Conservation (phyloP, 2,113 vertebrate species). For the Eleginops maclovinus region DNA sequence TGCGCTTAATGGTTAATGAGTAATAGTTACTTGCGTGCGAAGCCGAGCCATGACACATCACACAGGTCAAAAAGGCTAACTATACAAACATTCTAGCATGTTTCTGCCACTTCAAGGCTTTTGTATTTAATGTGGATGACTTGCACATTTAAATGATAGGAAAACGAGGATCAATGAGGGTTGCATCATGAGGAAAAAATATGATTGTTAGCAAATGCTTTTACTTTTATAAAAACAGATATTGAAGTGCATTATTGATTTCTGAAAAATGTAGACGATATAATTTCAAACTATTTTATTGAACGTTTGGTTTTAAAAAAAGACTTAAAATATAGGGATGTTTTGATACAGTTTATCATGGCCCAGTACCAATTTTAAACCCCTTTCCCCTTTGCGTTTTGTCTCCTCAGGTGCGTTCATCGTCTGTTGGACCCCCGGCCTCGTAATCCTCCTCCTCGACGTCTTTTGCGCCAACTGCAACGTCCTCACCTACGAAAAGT, state of each 20-base stretch:
- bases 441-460: conserved; percentile 95
- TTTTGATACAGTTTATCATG: background rate
- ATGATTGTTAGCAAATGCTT: too few relatives aligned
- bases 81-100: background rate
- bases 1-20: background rate
- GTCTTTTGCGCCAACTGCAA: conserved; percentile 94
- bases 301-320: too few relatives aligned
- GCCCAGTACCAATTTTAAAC: background rate
- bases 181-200: too few relatives aligned
- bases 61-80: background rate
- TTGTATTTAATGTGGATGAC: too few relatives aligned
- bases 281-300: too few relatives aligned
- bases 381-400: background rate
- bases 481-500: conserved; percentile 95
- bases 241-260: too few relatives aligned
- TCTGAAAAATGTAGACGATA: too few relatives aligned
- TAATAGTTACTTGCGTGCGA: background rate
- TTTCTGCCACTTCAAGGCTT: background rate
- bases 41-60: background rate
- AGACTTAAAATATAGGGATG: too few relatives aligned
- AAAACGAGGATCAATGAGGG: too few relatives aligned
- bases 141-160: too few relatives aligned
- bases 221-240: too few relatives aligned
- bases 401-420: conserved; percentile 92
- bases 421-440: conserved; percentile 97